Evolutionary conservation across 1,140 invertebrate species (phyloP), one percentile per base, ranked within the genome.

Genomic region (Ostrea denselamellosa): DNA sequence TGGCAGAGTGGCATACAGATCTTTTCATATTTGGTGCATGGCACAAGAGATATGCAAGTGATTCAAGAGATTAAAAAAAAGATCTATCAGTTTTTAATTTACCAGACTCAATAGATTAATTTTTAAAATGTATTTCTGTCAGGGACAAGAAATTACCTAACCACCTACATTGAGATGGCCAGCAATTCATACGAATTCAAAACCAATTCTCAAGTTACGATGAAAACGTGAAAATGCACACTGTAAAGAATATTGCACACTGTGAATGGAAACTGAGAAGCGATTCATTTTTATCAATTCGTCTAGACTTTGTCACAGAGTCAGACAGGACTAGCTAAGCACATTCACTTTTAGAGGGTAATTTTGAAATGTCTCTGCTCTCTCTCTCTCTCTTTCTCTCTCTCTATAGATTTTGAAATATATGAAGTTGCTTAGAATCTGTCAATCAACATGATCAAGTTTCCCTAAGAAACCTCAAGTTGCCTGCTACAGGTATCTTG

Each of bases 151-250:
- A 0, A 77, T 77, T 77, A 77, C 14, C 68, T 28, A 9, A 77
- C 68, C 68, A 77, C 68, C 68, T 28, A 77, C 68, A 77, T 44
- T 77, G 68, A 77, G 68, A 77, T 77, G 68, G 68, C 68, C 25
- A 22, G 25, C 22, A 77, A 77, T 28, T 77, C 68, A 77, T 9
- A 14, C 22, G 12, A 25, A 22, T 28, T 28, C 22, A 12, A 12
- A 28, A 28, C 4, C 14, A 28, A 77, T 77, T 77, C 68, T 77
- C 25, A 34, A 77, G 68, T 77, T 77, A 77, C 68, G 28, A 77
- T 28, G 68, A 25, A 71, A 71, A 22, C 12, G 28, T 25, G 22
- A 71, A 77, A 28, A 34, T 77, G 25, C 68, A 25, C 68, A 77
- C 25, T 28, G 14, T 8, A 77, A 9, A 77, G 68, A 77, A 28